Conservation (phyloP, 2,888 invertebrate species). For the Eupithecia dodoneata region DNA sequence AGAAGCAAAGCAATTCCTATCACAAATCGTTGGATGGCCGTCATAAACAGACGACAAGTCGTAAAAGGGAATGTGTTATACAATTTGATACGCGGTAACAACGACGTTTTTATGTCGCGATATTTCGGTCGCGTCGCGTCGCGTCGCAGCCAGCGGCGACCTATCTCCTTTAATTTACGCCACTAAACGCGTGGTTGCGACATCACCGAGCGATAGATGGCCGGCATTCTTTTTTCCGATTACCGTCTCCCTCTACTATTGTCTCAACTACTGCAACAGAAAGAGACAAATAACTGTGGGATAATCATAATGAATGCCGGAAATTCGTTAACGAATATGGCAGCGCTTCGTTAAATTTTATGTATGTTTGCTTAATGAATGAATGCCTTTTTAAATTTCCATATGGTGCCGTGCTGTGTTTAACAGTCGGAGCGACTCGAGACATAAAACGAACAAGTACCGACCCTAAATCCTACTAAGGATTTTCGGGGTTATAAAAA, state of each 20-base stretch:
- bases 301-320: constrained; percentile 76
- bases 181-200: constrained; percentile 76
- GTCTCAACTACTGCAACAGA: constrained; percentile 45
- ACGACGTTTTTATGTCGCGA: constrained; percentile 77
- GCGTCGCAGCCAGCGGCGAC: constrained; percentile 49
- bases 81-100: constrained; percentile 78
- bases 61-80: constrained; percentile 78
- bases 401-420: constrained; percentile 65
- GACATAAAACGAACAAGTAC: constrained; percentile 51
- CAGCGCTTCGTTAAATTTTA: constrained; percentile 81
- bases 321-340: constrained; percentile 81
- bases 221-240: constrained; percentile 48
- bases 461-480: constrained; percentile 46
- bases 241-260: constrained; percentile 53
- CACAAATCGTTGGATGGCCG: constrained; percentile 67
- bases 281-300: constrained; percentile 62
- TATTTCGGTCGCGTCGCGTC: constrained; percentile 68
- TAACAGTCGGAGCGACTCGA: constrained; percentile 52
- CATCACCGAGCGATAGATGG: constrained; percentile 74
- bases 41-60: constrained; percentile 72
- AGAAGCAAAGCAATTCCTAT: constrained; percentile 60
- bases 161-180: constrained; percentile 77
- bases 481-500: constrained; percentile 52
- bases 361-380: constrained; percentile 80
- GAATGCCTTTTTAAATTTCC: constrained; percentile 78